Conservation (phyloP, 2,113 vertebrate genomes). For the Mixornis gularis region DNA sequence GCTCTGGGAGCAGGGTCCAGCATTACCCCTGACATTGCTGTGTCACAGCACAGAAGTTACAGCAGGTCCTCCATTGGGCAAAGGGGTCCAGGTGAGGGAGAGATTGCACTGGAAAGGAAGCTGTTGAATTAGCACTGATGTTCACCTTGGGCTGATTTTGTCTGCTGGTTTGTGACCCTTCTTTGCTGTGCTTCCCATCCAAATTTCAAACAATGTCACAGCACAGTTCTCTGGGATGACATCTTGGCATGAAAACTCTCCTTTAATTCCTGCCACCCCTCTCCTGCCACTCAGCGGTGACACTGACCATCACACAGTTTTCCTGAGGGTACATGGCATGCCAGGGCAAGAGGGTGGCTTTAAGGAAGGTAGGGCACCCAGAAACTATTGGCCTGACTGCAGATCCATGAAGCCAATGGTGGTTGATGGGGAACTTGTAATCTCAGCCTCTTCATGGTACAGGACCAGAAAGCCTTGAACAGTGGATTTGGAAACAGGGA, state of each 20-base stretch:
- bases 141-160: background rate
- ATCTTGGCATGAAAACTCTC: background rate
- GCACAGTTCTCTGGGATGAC: rapidly evolving
- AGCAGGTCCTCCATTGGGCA: rapidly evolving
- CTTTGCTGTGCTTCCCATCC: background rate
- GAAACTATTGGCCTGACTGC: background rate
- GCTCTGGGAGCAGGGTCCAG: background rate
- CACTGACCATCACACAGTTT: background rate
- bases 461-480: background rate
- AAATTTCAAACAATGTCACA: background rate
- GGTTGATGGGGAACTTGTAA: background rate
- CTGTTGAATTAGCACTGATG: rapidly evolving
- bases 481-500: background rate
- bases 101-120: background rate
- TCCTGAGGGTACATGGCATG: background rate
- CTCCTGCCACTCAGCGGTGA: background rate
- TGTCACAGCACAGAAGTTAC: background rate
- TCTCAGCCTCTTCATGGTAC: background rate
- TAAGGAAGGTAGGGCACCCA: background rate
- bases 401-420: background rate
- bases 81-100: background rate
- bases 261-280: background rate
- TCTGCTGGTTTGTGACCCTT: background rate
- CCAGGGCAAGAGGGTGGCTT: rapidly evolving
- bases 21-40: background rate